phyloP scores from a whole-genome alignment of 2,888 invertebrate species.

The Brenthis hecate region DNA sequence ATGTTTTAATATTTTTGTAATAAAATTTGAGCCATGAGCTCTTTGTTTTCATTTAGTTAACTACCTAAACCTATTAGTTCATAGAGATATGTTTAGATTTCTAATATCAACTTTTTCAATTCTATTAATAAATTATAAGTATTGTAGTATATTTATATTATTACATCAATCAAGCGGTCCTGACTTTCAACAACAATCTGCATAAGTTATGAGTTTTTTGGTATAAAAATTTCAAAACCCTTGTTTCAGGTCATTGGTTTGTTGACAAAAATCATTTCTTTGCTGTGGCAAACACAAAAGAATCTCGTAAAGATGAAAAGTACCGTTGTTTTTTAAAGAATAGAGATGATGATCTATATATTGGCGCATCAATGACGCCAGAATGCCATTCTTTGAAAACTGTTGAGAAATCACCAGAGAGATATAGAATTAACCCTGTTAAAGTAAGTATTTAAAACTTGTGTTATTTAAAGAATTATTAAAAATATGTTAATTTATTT shows the following conservation, averaged over 20 bases:
- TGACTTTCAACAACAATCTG: too few species aligned
- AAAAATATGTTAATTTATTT: too few species aligned
- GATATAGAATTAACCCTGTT: conserved; percentile 92
- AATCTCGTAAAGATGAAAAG: conserved; percentile 96
- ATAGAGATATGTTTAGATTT: background rate
- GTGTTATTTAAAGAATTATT: background rate
- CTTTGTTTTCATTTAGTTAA: too few species aligned
- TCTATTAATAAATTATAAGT: too few species aligned
- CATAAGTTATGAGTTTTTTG: background rate
- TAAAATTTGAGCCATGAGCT: too few species aligned
- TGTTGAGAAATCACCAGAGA: conserved; percentile 95
- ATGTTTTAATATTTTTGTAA: too few species aligned
- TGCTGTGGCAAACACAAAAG: conserved; percentile 98
- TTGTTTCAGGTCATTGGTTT: conserved; percentile 91
- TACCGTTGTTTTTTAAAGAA: conserved; percentile 97
- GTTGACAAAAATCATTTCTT: conserved; percentile 97
- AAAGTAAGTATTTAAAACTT: conserved; percentile 55
- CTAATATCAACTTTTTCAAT: background rate
- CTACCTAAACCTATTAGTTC: too few species aligned
- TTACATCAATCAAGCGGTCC: too few species aligned
- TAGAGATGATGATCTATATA: conserved; percentile 95
- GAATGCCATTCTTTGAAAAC: conserved; percentile 96
- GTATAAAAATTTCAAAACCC: too few species aligned
- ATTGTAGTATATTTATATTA: too few species aligned
- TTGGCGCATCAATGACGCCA: conserved; percentile 96